Percentiles rank a stretch among this genome's conserved stretches.
These are phyloP conservation scores for Trissoscelio sp. DNA, from an alignment of 2,888 invertebrate genomes.

Conservation along the genomic window DNA sequence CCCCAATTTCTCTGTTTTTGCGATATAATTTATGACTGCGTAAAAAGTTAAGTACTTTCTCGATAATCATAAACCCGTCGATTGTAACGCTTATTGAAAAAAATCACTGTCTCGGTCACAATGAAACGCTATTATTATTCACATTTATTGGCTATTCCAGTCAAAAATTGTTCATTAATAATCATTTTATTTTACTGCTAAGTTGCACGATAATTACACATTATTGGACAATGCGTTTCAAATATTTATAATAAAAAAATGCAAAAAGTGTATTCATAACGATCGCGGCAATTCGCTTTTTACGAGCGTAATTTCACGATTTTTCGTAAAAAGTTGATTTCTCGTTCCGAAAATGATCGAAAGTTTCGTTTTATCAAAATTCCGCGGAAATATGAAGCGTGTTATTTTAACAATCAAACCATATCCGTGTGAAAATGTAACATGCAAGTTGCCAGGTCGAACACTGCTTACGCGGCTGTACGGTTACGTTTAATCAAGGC, in stretches of 20 bases:
- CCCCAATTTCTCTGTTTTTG: conserved; percentile 64
- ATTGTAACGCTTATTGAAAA: conserved; percentile 53
- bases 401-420: conserved; percentile 60
- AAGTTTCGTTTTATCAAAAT: conserved; percentile 42
- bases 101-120: conserved; percentile 42
- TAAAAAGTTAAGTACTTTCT: conserved; percentile 66
- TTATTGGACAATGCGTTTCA: background rate
- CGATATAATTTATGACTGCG: conserved; percentile 63
- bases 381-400: conserved; percentile 48
- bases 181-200: background rate
- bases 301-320: conserved; percentile 20
- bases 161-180: background rate
- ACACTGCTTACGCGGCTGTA: conserved; percentile 66
- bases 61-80: conserved; percentile 63
- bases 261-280: background rate
- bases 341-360: conserved; percentile 31
- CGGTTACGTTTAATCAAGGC: conserved; percentile 81
- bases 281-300: conserved; percentile 25
- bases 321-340: conserved; percentile 47
- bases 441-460: conserved; percentile 63
- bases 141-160: conserved; percentile 18
- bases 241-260: conserved; percentile 10
- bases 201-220: background rate
- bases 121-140: conserved; percentile 15
- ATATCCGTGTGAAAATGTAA: conserved; percentile 61